Conservation (phyloP, 2,113 vertebrate genomes). For the Euleptes europaea region DNA sequence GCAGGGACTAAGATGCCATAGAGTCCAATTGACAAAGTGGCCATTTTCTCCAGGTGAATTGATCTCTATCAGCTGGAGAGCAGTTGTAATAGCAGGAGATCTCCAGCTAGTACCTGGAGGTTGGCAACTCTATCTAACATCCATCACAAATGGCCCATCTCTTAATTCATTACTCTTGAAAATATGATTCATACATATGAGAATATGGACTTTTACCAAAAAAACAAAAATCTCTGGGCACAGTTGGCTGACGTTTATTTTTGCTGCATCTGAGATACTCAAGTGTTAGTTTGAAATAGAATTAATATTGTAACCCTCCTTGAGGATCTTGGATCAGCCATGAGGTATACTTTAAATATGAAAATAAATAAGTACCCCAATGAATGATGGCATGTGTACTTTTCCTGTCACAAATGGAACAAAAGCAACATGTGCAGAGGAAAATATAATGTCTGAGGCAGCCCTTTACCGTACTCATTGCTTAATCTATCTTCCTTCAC, state of each 20-base stretch:
- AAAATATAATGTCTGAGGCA: not conserved
- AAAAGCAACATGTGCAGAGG: not conserved
- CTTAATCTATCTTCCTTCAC: constrained; percentile 1
- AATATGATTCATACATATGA: not conserved
- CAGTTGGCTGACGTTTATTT: not conserved
- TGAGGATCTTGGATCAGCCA: not conserved
- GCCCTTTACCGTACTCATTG: not conserved
- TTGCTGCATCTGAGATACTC: not conserved
- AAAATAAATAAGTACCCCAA: not conserved
- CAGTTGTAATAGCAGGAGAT: too few species aligned
- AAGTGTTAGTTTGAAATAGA: not conserved
- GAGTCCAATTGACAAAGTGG: too few species aligned
- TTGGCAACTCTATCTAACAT: too few species aligned
- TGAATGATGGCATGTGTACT: not conserved
- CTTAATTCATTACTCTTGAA: not conserved
- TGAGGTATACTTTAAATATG: not conserved
- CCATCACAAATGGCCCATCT: not conserved
- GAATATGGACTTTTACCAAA: not conserved
- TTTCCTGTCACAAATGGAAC: not conserved
- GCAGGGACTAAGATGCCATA: too few species aligned
- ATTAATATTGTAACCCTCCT: not conserved
- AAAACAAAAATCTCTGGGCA: not conserved
- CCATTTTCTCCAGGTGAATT: too few species aligned
- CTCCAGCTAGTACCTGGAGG: too few species aligned
- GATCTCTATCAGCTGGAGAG: too few species aligned